phyloP scores from a whole-genome alignment of 2,113 vertebrate species.

The Ceyx cyanopectus region DNA sequence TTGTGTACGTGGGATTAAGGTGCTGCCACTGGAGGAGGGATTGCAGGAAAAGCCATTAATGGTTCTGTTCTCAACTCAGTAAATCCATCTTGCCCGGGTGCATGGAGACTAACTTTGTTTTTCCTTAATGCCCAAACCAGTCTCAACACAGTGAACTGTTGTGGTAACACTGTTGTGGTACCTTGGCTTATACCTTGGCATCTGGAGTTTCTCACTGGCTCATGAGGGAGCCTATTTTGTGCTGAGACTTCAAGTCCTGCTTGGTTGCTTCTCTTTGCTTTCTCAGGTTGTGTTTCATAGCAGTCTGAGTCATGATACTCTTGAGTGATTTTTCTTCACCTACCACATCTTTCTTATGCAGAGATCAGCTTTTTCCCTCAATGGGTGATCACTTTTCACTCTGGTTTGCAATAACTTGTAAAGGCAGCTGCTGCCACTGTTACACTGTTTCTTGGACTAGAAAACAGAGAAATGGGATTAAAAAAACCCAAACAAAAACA shows the following conservation, averaged over 20 bases:
- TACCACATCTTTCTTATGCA: neutral
- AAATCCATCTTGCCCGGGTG: neutral
- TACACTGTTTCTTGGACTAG: neutral
- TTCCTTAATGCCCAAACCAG: neutral
- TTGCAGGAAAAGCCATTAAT: neutral
- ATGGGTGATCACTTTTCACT: neutral
- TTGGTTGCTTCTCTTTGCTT: neutral
- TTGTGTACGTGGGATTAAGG: neutral
- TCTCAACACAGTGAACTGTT: constrained; percentile 3
- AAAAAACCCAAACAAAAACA: neutral
- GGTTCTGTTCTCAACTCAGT: neutral
- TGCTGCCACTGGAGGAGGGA: neutral
- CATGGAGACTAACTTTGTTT: neutral
- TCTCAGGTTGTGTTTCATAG: neutral
- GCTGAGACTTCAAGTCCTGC: neutral
- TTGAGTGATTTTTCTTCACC: neutral
- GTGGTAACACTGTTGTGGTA: constrained; percentile 25
- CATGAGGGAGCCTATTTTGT: neutral
- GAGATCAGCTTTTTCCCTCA: neutral
- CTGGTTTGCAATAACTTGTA: neutral
- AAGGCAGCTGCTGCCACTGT: neutral
- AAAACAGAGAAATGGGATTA: neutral
- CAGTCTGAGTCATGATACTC: neutral
- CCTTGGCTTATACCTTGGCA: neutral
- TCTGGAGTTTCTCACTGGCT: constrained; percentile 47